Evolutionary conservation across 2,113 vertebrate species (phyloP), one percentile per base, ranked within the genome.

Genomic region (Pseudonaja textilis): DNA sequence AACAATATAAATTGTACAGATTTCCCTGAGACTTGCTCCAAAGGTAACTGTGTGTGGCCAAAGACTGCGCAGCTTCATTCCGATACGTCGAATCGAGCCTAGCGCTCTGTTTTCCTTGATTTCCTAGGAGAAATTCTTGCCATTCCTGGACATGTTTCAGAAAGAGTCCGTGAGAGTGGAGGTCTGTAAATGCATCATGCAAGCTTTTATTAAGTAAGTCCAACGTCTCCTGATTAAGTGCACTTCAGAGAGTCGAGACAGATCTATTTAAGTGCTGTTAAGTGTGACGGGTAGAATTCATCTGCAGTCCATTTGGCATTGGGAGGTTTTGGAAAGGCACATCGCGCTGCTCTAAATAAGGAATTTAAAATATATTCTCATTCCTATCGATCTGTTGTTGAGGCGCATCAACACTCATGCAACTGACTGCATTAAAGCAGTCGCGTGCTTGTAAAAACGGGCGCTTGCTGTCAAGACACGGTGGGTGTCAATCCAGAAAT

Each of bases 101-200:
- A 0, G 3, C 3, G 39, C 1, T 69, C 34, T 94, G 23, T 6
- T 89, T 7, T 91, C 1, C 93, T 93, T 93, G 14, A 91, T 34
- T 45, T 96, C 96, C 86, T 96, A 99, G 99, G 99, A 99, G 97
- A 99, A 99, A 93, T 99, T 99, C 97, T 96, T 99, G 88, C 99
- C 99, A 0, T 99, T 99, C 96, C 95, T 99, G 85, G 99, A 99
- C 97, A 99, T 99, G 99, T 99, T 99, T 97, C 99, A 99, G 96
- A 99, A 99, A 94, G 99, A 99, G 95, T 98, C 97, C 12, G 99
- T 99, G 90, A 98, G 99, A 94, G 99, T 99, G 91, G 99, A 99
- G 93, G 99, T 99, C 93, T 99, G 99, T 97, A 98, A 98, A 90
- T 98, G 97, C 96, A 99, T 99, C 96, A 99, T 99, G 99, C 99